A percentile compares a stretch with the other conserved stretches of the same genome.
phyloP scores from a whole-genome alignment of 2,888 invertebrate species.

The Sinopyrophorus schimmeli region DNA sequence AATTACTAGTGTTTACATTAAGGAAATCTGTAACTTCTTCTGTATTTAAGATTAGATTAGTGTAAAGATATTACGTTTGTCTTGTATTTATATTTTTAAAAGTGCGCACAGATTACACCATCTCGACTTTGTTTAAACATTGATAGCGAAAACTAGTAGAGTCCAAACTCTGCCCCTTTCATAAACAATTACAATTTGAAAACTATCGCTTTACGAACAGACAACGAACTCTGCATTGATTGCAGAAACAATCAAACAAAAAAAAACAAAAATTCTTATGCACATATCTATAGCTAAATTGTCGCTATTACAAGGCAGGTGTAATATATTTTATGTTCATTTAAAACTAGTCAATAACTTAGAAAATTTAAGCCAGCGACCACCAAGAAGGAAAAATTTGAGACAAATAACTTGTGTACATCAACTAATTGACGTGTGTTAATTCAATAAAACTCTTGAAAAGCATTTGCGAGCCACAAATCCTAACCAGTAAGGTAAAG shows the following conservation, averaged over 20 bases:
- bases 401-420: constrained; percentile 31
- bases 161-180: background rate
- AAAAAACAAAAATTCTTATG: too few relatives aligned
- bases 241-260: too few relatives aligned
- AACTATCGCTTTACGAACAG: too few relatives aligned
- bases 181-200: too few relatives aligned
- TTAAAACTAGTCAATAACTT: constrained; percentile 10
- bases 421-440: constrained; percentile 30
- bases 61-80: constrained; percentile 28
- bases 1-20: background rate
- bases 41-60: too few relatives aligned
- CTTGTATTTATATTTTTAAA: constrained; percentile 19
- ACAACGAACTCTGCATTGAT: too few relatives aligned
- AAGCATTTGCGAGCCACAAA: too few relatives aligned
- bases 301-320: constrained; percentile 24
- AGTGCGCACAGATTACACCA: constrained; percentile 5
- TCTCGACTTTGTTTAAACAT: background rate
- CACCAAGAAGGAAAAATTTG: constrained; percentile 21
- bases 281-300: constrained; percentile 20
- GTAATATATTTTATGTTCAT: constrained; percentile 17
- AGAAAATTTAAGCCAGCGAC: constrained; percentile 23
- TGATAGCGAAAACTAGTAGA: background rate
- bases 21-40: too few relatives aligned
- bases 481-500: too few relatives aligned
- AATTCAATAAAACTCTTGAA: constrained; percentile 28